These are phyloP conservation scores for Temnopleurus reevesii DNA, from an alignment of 53 echinoderm and acorn worm genomes.

Conservation along the genomic window DNA sequence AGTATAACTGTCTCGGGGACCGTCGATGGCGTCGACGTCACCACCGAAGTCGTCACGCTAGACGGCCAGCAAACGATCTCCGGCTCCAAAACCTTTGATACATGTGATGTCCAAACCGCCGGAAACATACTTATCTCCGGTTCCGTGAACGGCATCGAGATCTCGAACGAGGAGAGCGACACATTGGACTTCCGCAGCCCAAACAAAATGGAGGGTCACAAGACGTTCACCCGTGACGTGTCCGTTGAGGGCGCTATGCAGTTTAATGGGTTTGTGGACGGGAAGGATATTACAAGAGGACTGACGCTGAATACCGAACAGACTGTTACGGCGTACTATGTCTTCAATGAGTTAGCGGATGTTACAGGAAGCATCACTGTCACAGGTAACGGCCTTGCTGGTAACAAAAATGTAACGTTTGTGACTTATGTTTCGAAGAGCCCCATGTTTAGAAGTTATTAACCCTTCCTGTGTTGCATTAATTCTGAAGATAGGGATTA, in stretches of 20 bases:
- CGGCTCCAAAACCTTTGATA: conserved; percentile 60
- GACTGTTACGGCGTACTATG: conserved; percentile 22
- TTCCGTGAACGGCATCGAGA: conserved; percentile 49
- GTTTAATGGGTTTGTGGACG: conserved; percentile 43
- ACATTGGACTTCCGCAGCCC: conserved; percentile 31
- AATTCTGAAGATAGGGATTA: too few relatives aligned
- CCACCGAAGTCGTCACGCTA: conserved; percentile 62
- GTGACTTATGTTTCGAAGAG: too few relatives aligned
- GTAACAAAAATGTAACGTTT: too few relatives aligned
- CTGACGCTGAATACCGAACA: conserved; percentile 54
- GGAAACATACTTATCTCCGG: conserved; percentile 8
- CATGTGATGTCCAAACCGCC: conserved; percentile 32
- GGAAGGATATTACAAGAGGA: background rate
- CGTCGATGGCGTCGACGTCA: conserved; percentile 65
- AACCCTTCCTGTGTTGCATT: too few relatives aligned
- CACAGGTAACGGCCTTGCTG: background rate
- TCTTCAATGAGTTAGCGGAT: conserved; percentile 28
- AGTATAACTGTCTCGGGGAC: conserved; percentile 51
- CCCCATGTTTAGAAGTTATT: too few relatives aligned
- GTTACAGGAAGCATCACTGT: conserved; percentile 32
- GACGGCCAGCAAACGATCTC: conserved; percentile 50
- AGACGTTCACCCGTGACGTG: conserved; percentile 49
- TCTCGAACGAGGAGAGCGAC: conserved; percentile 36
- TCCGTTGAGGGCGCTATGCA: conserved; percentile 13
- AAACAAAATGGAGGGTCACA: conserved; percentile 45